These are phyloP conservation scores for Notarius quadriscutis DNA, from an alignment of 2,113 vertebrate genomes.

Conservation along the genomic window DNA sequence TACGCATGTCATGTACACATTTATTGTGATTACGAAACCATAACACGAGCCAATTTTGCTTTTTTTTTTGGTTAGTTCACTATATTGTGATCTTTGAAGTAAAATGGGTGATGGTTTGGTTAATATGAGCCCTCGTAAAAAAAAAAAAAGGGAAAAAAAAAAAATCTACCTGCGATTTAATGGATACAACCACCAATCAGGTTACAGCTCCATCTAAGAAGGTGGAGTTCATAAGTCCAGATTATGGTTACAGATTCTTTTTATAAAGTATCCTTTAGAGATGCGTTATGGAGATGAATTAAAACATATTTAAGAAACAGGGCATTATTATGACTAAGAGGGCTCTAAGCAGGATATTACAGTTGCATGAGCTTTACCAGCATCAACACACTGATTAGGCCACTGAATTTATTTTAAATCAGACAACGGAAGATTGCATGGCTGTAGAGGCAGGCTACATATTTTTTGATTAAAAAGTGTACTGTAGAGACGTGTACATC, in stretches of 20 bases:
- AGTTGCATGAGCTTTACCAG: not conserved
- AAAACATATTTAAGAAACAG: not conserved
- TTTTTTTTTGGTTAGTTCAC: not conserved
- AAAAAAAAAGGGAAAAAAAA: not conserved
- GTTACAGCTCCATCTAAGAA: not conserved
- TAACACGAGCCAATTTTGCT: not conserved
- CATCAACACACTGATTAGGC: not conserved
- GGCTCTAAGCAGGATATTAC: constrained; percentile 1
- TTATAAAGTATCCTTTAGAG: not conserved
- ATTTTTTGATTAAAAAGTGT: not conserved
- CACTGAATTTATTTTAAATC: not conserved
- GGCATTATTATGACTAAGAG: not conserved
- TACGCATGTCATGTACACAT: no score
- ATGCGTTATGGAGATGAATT: not conserved
- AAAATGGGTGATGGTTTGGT: not conserved
- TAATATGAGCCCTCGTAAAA: not conserved
- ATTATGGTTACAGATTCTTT: not conserved
- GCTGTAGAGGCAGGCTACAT: not conserved
- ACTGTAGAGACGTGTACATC: not conserved
- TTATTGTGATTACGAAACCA: not conserved
- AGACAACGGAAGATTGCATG: not conserved
- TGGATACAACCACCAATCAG: not conserved
- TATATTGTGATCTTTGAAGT: not conserved
- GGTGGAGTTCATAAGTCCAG: not conserved
- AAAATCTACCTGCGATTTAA: not conserved